Conservation (phyloP, 2,797 vertebrate species). For the Rhabdomys pumilio region DNA sequence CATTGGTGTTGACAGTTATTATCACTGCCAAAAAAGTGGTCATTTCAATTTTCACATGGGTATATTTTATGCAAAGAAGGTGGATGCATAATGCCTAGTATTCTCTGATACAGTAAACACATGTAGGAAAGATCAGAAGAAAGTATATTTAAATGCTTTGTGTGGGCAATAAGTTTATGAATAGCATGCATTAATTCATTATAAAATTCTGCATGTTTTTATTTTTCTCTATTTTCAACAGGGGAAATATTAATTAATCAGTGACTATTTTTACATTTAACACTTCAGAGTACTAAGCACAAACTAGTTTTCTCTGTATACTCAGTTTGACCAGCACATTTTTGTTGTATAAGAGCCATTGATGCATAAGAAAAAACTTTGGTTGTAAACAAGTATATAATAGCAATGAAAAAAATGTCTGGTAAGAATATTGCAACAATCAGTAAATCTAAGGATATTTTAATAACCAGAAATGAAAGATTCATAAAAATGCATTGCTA, state of each 20-base stretch:
- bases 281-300: slow-evolving; percentile 12
- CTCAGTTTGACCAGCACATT: slow-evolving; percentile 15
- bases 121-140: not conserved
- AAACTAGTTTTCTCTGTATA: slow-evolving; percentile 14
- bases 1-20: not conserved
- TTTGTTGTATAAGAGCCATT: not conserved
- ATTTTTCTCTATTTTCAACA: not conserved
- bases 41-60: not conserved
- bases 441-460: slow-evolving; percentile 17
- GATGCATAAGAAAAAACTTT: not conserved
- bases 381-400: not conserved
- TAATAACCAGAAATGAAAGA: not conserved
- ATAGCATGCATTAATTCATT: not conserved
- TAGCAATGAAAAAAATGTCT: slow-evolving; percentile 50
- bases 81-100: not conserved
- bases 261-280: slow-evolving; percentile 22
- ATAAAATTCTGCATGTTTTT: not conserved
- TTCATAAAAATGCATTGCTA: not conserved
- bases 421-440: slow-evolving; percentile 10
- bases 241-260: not conserved
- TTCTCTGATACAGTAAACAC: not conserved
- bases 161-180: not conserved
- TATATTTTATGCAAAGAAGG: slow-evolving; percentile 21
- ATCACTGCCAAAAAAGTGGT: not conserved
- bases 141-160: not conserved